These are phyloP conservation scores for Fratercula arctica DNA, from an alignment of 2,797 vertebrate genomes.

Conservation along the genomic window DNA sequence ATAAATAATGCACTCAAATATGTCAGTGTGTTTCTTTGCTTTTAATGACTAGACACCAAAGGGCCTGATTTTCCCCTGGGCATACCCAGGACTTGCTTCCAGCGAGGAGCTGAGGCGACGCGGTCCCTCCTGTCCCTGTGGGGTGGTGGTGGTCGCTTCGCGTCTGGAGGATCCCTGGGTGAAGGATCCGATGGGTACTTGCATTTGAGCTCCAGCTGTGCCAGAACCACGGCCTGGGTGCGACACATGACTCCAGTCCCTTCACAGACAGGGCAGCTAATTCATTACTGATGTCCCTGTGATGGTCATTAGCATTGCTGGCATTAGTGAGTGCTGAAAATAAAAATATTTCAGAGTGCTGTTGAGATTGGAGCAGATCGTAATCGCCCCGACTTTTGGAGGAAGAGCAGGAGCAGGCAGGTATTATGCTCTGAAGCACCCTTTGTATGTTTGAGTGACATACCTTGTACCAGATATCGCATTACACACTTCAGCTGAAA, in stretches of 20 bases:
- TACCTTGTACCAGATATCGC: rapidly evolving
- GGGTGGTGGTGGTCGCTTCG: neutral
- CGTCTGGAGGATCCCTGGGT: rapidly evolving
- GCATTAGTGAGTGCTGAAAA: neutral
- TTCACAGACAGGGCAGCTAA: too few relatives aligned
- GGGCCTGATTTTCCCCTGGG: neutral
- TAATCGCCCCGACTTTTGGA: neutral
- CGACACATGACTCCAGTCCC: rapidly evolving
- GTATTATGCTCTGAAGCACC: neutral
- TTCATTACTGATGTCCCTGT: rapidly evolving
- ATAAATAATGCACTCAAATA: neutral
- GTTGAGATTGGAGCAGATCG: neutral
- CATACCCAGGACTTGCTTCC: rapidly evolving
- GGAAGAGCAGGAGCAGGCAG: neutral
- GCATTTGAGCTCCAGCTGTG: too few relatives aligned
- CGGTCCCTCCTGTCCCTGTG: rapidly evolving
- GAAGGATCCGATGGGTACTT: rapidly evolving
- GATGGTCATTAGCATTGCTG: rapidly evolving
- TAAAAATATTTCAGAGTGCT: neutral
- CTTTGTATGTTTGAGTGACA: rapidly evolving
- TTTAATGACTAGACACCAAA: neutral
- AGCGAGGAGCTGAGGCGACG: rapidly evolving
- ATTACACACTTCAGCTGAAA: neutral
- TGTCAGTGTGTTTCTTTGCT: neutral
- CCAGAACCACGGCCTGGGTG: rapidly evolving